phyloP scores from a whole-genome alignment of 1,140 invertebrate genomes.

The Pseudomyrmex flavicornis region DNA sequence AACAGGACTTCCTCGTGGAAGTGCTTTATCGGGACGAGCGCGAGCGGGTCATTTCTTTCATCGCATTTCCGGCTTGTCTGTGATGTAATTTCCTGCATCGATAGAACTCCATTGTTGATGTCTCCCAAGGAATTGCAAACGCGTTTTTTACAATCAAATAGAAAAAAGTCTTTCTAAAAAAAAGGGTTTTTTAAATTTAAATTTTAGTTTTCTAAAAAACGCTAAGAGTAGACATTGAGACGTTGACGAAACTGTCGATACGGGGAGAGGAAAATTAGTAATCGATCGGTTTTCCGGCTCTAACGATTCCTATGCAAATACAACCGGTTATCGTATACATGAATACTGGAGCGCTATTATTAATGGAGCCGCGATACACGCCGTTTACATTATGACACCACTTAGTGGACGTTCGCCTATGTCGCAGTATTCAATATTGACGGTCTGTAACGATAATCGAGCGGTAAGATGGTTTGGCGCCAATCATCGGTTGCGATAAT shows the following conservation, averaged over 20 bases:
- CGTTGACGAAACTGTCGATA: background rate
- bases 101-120: slow-evolving; percentile 15
- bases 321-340: background rate
- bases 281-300: background rate
- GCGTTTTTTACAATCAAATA: background rate
- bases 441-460: background rate
- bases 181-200: background rate
- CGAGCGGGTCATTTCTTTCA: slow-evolving; percentile 38
- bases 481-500: slow-evolving; percentile 6
- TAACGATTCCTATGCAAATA: background rate
- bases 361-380: background rate
- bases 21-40: background rate
- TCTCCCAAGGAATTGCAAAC: slow-evolving; percentile 16
- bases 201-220: background rate
- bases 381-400: background rate
- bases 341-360: background rate
- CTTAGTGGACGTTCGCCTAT: background rate
- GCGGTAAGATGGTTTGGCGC: background rate
- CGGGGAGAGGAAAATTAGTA: background rate
- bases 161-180: background rate
- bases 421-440: slow-evolving; percentile 2
- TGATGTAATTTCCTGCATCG: slow-evolving; percentile 60
- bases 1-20: slow-evolving; percentile 30
- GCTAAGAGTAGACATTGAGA: background rate
- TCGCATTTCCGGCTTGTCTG: slow-evolving; percentile 52